A percentile compares a stretch with the other conserved stretches of the same genome.
Conservation (phyloP, 2,888 invertebrate genomes). For the Andrena chrysosceles region DNA sequence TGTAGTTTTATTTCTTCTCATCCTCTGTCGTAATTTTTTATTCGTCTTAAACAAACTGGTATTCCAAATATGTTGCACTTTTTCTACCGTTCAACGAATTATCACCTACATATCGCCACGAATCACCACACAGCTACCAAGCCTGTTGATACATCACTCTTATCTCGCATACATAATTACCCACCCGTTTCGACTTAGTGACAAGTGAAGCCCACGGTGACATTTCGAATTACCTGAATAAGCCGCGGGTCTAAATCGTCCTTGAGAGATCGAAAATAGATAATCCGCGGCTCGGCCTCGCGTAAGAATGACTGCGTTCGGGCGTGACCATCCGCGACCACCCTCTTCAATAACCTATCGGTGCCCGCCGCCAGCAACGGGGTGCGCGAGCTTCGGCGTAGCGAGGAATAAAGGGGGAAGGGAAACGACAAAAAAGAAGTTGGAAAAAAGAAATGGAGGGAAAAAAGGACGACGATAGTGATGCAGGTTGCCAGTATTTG, state of each 20-base stretch:
- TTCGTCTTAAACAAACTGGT: no score
- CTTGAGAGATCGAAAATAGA: neutral
- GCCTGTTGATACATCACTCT: no score
- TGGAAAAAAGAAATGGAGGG: neutral
- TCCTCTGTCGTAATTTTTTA: no score
- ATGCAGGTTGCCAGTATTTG: conserved; percentile 39
- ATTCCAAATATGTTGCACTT: no score
- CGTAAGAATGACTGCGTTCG: conserved; percentile 23
- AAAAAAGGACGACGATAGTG: conserved; percentile 8
- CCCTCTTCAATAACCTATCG: neutral
- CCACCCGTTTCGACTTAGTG: no score
- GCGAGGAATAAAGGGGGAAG: neutral
- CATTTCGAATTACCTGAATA: neutral
- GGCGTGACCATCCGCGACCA: conserved; percentile 5
- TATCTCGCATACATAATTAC: no score
- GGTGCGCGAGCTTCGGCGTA: conserved; percentile 14
- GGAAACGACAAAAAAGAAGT: neutral
- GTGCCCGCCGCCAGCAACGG: conserved; percentile 20
- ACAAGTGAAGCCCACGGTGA: neutral
- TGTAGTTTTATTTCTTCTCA: no score
- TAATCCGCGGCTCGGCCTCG: neutral
- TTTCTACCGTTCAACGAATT: no score
- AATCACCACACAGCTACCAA: no score
- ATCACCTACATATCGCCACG: no score
- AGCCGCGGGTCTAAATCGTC: neutral